Percentiles rank a stretch among this genome's conserved stretches.
These are phyloP conservation scores for Sebastes variabilis DNA, from an alignment of 2,797 vertebrate species.

Conservation along the genomic window DNA sequence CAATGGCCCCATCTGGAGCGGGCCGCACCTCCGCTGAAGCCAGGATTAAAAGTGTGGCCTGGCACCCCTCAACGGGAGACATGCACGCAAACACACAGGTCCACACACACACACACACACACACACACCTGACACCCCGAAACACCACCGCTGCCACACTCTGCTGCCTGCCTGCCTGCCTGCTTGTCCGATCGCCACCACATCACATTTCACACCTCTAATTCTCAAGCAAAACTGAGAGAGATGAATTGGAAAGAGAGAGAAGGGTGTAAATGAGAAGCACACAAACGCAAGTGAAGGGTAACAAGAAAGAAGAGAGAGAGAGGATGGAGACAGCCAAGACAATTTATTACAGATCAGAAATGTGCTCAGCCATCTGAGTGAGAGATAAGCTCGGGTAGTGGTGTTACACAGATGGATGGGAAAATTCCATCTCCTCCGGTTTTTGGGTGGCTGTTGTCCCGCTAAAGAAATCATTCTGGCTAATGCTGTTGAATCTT, in stretches of 20 bases:
- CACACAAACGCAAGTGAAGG: slow-evolving; percentile 8
- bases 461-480: neutral
- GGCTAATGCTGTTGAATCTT: neutral
- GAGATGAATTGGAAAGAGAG: neutral
- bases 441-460: neutral
- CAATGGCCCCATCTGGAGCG: slow-evolving; percentile 85
- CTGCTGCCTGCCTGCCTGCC: slow-evolving; percentile 12
- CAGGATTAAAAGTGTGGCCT: slow-evolving; percentile 73
- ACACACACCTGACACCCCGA: neutral
- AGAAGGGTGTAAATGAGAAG: slow-evolving; percentile 39
- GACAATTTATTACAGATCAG: slow-evolving; percentile 39
- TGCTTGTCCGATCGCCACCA: neutral
- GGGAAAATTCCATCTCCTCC: neutral
- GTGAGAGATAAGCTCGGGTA: slow-evolving; percentile 23
- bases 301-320: neutral
- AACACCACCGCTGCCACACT: slow-evolving; percentile 31
- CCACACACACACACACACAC: neutral
- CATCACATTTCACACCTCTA: slow-evolving; percentile 51
- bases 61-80: slow-evolving; percentile 49
- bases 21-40: slow-evolving; percentile 65
- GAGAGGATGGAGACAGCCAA: neutral
- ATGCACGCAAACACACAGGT: slow-evolving; percentile 8
- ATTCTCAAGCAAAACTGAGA: slow-evolving; percentile 32
- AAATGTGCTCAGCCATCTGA: slow-evolving; percentile 36
- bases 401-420: neutral